Evolutionary conservation across 2,888 invertebrate genomes (phyloP).

Genomic region (Drosophila mayaguana): DNA sequence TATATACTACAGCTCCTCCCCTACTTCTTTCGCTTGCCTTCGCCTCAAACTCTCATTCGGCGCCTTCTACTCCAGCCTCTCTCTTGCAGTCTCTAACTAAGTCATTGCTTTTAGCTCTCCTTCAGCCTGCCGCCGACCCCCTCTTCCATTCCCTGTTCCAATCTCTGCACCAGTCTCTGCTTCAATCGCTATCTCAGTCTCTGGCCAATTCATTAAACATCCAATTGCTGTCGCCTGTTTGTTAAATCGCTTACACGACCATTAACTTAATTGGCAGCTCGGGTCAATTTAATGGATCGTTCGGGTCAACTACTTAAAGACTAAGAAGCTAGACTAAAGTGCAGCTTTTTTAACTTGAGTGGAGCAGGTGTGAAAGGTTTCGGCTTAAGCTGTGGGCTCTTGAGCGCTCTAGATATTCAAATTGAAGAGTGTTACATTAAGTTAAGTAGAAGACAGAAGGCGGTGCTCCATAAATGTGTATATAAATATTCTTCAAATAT

Average conservation of each 20-base stretch:
- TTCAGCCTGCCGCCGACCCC: not conserved
- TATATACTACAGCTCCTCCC: not conserved
- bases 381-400: not conserved
- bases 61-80: not conserved
- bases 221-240: conserved; percentile 79
- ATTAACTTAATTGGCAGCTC: conserved; percentile 71
- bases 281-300: conserved; percentile 52
- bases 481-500: too few species aligned
- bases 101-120: conserved; percentile 1
- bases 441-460: not conserved
- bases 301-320: conserved; percentile 34
- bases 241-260: conserved; percentile 60
- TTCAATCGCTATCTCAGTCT: not conserved
- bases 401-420: not conserved
- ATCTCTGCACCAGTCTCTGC: not conserved
- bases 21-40: too few species aligned
- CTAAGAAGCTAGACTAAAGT: conserved; percentile 7
- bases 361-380: not conserved
- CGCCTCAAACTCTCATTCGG: too few species aligned
- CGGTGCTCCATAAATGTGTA: too few species aligned
- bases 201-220: conserved; percentile 69
- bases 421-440: not conserved
- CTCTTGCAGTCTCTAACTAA: conserved; percentile 2
- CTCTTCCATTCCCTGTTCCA: not conserved
- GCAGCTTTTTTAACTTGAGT: not conserved